Evolutionary conservation across 2,888 invertebrate species (phyloP).

Genomic region (Ethmia dodecea): DNA sequence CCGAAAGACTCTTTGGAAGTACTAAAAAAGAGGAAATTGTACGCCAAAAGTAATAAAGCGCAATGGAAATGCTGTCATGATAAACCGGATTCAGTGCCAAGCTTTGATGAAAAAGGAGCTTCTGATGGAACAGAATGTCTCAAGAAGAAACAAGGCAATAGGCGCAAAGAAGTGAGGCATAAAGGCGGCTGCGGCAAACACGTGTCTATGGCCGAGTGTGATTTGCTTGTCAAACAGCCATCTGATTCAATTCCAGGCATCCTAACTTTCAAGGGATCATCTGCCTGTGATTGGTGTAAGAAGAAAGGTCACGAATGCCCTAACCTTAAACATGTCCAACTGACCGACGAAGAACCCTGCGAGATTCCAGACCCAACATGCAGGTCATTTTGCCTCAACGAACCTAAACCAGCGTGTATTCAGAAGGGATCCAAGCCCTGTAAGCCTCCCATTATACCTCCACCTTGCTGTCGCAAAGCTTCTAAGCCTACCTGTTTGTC

Average conservation of each 20-base stretch:
- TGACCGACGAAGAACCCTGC: slow-evolving; percentile 21
- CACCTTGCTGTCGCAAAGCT: not conserved
- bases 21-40: slow-evolving; percentile 41
- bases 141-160: slow-evolving; percentile 18
- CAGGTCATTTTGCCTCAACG: slow-evolving; percentile 20
- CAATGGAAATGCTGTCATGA: slow-evolving; percentile 31
- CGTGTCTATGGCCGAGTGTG: slow-evolving; percentile 36
- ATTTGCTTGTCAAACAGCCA: slow-evolving; percentile 17
- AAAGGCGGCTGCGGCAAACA: slow-evolving; percentile 30
- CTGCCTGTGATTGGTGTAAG: slow-evolving; percentile 27
- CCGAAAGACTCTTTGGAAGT: slow-evolving; percentile 64
- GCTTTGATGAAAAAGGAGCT: slow-evolving; percentile 26
- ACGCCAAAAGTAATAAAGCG: slow-evolving; percentile 35
- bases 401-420: not conserved
- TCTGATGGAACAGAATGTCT: slow-evolving; percentile 21
- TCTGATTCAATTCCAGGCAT: slow-evolving; percentile 25
- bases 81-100: slow-evolving; percentile 22
- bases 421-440: not conserved
- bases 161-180: too few species aligned
- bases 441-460: not conserved
- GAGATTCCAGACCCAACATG: slow-evolving; percentile 29
- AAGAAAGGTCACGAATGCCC: slow-evolving; percentile 14
- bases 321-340: slow-evolving; percentile 28
- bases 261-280: slow-evolving; percentile 26
- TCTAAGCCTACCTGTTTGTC: not conserved